Conservation (phyloP, 2,797 vertebrate genomes). For the Mastacembelus armatus region DNA sequence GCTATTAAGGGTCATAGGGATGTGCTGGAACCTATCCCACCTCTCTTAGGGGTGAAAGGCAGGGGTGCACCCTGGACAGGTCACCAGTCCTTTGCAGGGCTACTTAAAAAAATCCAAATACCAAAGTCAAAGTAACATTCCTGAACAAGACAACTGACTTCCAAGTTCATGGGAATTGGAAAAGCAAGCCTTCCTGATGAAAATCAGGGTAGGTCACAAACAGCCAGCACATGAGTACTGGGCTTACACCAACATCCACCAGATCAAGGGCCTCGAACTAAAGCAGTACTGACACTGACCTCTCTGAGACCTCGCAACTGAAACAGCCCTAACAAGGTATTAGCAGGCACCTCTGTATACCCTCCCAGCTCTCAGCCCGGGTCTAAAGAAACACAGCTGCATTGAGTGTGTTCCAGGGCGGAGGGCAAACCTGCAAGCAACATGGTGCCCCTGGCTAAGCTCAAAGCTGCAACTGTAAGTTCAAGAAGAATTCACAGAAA, state of each 20-base stretch:
- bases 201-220: conserved; percentile 65
- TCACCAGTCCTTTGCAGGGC: too few species aligned
- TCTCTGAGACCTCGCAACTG: conserved; percentile 83
- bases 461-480: conserved; percentile 69
- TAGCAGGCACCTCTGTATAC: conserved; percentile 83
- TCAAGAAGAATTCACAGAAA: conserved; percentile 69
- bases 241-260: conserved; percentile 77
- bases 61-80: too few species aligned
- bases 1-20: too few species aligned
- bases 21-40: too few species aligned
- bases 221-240: conserved; percentile 72
- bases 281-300: conserved; percentile 87
- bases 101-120: conserved; percentile 54
- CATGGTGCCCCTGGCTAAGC: conserved; percentile 67
- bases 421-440: conserved; percentile 72
- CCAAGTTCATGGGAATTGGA: conserved; percentile 45
- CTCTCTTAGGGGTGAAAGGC: too few species aligned
- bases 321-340: conserved; percentile 87
- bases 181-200: conserved; percentile 52
- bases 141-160: conserved; percentile 72
- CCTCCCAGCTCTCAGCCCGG: conserved; percentile 65
- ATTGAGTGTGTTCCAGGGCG: conserved; percentile 66
- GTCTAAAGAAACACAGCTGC: conserved; percentile 84
- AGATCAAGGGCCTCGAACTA: conserved; percentile 82
- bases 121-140: conserved; percentile 64